Percentiles rank a stretch among this genome's conserved stretches.
Evolutionary conservation across 2,113 vertebrate species (phyloP).

Genomic region (Turdus rufiventris): DNA sequence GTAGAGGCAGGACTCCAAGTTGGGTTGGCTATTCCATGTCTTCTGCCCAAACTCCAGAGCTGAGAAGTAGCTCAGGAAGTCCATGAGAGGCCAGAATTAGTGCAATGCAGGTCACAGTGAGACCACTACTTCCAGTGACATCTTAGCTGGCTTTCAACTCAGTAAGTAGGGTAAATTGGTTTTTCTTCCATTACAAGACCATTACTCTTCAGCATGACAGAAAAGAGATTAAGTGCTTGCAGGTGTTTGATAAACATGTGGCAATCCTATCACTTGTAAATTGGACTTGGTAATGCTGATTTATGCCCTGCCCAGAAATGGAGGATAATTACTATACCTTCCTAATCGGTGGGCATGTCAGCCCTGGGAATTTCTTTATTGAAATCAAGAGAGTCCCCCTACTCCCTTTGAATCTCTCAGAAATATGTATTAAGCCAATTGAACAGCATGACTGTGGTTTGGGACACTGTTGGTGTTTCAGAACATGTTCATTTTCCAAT

Average conservation of each 20-base stretch:
- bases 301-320: not conserved
- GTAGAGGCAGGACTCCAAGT: not conserved
- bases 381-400: not conserved
- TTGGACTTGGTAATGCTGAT: not conserved
- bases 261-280: not conserved
- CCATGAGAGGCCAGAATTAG: not conserved
- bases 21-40: not conserved
- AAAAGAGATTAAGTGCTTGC: not conserved
- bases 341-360: not conserved
- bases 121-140: not conserved
- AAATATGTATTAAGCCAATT: not conserved
- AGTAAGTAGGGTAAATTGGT: accelerated
- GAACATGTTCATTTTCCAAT: not conserved
- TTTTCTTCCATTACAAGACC: not conserved
- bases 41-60: not conserved
- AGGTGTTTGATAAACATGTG: not conserved
- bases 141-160: not conserved
- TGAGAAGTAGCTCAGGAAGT: not conserved
- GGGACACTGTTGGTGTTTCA: not conserved
- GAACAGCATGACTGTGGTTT: not conserved
- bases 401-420: not conserved
- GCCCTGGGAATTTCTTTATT: not conserved
- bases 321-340: not conserved
- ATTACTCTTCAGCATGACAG: not conserved
- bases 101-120: not conserved